A percentile compares a stretch with the other conserved stretches of the same genome.
Conservation (phyloP, 2,888 invertebrate genomes). For the Teleogryllus oceanicus region DNA sequence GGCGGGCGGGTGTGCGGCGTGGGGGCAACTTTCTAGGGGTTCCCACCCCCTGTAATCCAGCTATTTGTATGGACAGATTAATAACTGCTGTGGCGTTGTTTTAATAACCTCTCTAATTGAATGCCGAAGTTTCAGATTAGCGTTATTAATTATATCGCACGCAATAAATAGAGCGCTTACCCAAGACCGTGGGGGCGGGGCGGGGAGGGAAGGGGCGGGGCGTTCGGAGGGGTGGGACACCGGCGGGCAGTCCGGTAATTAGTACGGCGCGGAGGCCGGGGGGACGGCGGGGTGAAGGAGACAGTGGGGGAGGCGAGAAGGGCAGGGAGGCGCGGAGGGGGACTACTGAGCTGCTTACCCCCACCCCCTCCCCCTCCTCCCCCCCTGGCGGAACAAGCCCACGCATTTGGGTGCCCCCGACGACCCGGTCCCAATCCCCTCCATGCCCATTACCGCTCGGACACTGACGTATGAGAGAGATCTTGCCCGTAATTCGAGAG, state of each 20-base stretch:
- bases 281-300: background rate
- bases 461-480: slow-evolving; percentile 11
- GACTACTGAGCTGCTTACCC: background rate
- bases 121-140: slow-evolving; percentile 18
- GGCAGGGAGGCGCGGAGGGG: background rate
- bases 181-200: background rate
- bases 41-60: background rate
- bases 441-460: background rate
- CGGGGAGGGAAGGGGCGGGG: background rate
- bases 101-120: slow-evolving; percentile 18
- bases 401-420: background rate
- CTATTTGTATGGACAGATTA: slow-evolving; percentile 18
- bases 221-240: background rate
- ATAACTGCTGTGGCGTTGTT: slow-evolving; percentile 5
- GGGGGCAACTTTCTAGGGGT: background rate
- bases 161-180: slow-evolving; percentile 5
- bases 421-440: background rate
- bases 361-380: background rate
- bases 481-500: slow-evolving; percentile 11
- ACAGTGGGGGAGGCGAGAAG: background rate
- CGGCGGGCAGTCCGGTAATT: background rate
- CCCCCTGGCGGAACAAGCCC: background rate
- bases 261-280: background rate
- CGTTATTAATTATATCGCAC: slow-evolving; percentile 3
- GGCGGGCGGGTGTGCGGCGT: background rate